phyloP scores from a whole-genome alignment of 1,140 invertebrate species.

The Augochlora pura region DNA sequence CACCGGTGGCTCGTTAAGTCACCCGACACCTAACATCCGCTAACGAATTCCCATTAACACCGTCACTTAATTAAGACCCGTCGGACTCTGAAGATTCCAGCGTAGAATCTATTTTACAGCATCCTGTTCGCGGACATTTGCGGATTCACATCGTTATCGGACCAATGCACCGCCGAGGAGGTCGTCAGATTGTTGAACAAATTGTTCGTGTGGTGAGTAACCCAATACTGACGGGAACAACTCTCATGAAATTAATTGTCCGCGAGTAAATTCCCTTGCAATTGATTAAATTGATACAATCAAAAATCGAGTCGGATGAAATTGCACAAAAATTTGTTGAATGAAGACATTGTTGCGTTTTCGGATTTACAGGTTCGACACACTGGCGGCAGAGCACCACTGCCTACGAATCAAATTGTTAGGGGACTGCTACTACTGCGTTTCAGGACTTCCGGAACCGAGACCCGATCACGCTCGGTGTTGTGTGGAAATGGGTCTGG shows the following conservation, averaged over 20 bases:
- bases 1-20: slow-evolving; percentile 21
- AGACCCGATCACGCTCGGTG: slow-evolving; percentile 95
- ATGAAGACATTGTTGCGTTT: background rate
- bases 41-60: slow-evolving; percentile 30
- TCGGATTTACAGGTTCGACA: slow-evolving; percentile 89
- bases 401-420: slow-evolving; percentile 95
- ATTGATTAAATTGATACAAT: too few species aligned
- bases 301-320: too few species aligned
- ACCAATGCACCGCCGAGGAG: slow-evolving; percentile 97
- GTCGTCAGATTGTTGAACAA: slow-evolving; percentile 96
- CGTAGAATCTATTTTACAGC: slow-evolving; percentile 82
- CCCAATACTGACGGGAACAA: too few species aligned
- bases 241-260: too few species aligned
- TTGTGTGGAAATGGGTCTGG: slow-evolving; percentile 97
- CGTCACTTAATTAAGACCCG: background rate
- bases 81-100: background rate
- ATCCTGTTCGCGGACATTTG: slow-evolving; percentile 99
- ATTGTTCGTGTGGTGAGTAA: slow-evolving; percentile 92
- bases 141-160: slow-evolving; percentile 96
- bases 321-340: too few species aligned
- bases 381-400: slow-evolving; percentile 93
- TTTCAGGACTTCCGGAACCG: slow-evolving; percentile 93
- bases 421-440: slow-evolving; percentile 97
- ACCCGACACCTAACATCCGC: background rate
- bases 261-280: too few species aligned